These are phyloP conservation scores for Gambusia yucatana DNA, from an alignment of 2,797 vertebrate genomes.

Conservation along the genomic window DNA sequence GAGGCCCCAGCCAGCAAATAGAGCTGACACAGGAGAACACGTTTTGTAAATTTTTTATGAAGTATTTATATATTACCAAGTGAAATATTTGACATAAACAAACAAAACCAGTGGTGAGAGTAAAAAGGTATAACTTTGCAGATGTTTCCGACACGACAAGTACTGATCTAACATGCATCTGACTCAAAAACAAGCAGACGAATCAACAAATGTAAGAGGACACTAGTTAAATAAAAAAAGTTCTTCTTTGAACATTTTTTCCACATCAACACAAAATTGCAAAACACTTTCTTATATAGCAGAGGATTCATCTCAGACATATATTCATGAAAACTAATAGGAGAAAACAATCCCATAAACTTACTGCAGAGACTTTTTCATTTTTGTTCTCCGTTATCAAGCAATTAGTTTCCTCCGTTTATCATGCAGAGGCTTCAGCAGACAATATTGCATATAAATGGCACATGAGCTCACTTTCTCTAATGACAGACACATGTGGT, in stretches of 20 bases:
- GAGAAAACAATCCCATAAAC: constrained; percentile 29
- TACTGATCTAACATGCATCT: not conserved
- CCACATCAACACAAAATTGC: constrained; percentile 11
- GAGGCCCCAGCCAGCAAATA: not conserved
- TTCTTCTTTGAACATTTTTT: constrained; percentile 16
- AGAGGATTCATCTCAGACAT: constrained; percentile 32
- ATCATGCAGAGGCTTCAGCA: constrained; percentile 41
- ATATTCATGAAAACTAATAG: constrained; percentile 40
- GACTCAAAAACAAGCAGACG: constrained; percentile 1
- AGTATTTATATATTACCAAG: not conserved
- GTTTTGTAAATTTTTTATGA: not conserved
- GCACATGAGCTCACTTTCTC: constrained; percentile 15
- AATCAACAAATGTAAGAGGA: not conserved
- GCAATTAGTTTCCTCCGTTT: constrained; percentile 60
- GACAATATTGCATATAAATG: constrained; percentile 37
- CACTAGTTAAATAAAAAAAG: constrained; percentile 13
- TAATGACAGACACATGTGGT: constrained; percentile 31
- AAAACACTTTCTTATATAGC: constrained; percentile 26
- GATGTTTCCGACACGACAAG: not conserved
- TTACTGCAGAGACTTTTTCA: constrained; percentile 28
- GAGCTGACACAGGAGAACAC: not conserved
- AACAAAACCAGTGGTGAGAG: not conserved
- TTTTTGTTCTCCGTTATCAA: constrained; percentile 48
- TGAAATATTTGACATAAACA: not conserved
- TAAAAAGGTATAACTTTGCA: not conserved